These are phyloP conservation scores for Aelia acuminata DNA, from an alignment of 2,888 invertebrate genomes.

Conservation along the genomic window DNA sequence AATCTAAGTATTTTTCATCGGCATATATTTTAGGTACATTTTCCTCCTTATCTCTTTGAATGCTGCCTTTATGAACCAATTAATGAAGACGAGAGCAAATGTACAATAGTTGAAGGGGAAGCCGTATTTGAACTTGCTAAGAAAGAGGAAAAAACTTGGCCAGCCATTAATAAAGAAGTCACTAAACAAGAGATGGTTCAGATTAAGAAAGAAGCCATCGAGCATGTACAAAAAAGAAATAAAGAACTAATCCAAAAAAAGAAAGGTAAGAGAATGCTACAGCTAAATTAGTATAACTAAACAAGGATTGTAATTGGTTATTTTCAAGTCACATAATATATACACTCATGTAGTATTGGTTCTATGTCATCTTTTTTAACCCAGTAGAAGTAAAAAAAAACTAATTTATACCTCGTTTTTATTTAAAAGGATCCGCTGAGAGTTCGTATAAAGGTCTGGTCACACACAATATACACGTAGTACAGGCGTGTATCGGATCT, in stretches of 20 bases:
- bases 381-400: no score
- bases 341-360: no score
- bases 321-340: no score
- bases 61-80: conserved; percentile 75
- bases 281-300: no score
- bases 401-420: no score
- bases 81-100: conserved; percentile 76
- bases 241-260: conserved; percentile 74
- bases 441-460: no score
- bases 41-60: conserved; percentile 82
- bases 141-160: conserved; percentile 73
- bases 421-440: no score
- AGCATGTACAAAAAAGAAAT: conserved; percentile 73
- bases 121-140: conserved; percentile 80
- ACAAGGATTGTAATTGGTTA: no score
- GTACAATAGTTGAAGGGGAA: conserved; percentile 75
- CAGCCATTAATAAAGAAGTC: conserved; percentile 73
- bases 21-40: conserved; percentile 74
- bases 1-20: background rate
- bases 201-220: conserved; percentile 74
- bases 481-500: no score
- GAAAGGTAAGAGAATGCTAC: conserved; percentile 66
- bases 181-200: conserved; percentile 74
- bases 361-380: no score
- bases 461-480: no score